Base-by-base conservation (phyloP, 2,113 vertebrate genomes). In the Alethe diademata region DNA sequence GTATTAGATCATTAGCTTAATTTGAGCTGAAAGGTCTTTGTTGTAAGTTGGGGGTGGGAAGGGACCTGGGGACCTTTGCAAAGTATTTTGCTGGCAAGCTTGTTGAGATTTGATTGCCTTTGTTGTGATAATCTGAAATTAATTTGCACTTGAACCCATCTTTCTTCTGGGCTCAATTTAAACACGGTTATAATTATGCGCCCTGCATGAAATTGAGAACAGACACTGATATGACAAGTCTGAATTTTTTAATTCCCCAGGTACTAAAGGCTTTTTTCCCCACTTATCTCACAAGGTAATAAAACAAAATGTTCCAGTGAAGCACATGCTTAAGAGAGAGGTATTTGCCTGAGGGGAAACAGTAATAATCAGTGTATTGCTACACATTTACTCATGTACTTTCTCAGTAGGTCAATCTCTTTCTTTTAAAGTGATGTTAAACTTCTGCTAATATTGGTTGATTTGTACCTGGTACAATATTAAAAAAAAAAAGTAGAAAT, bases 41-140 rank as follows among this genome's bases (percentile, higher is more conserved):
- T 98, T 98, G 98, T 95, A 95, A 97, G 74, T 97, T 95, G 97
- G 96, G 97, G 98, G 96, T 86, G 97, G 97, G 97, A 98, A 98
- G 97, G 98, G 98, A 98, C 98, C 98, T 98, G 95, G 98, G 98
- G 98, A 98, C 98, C 98, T 98, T 97, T 98, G 97, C 97, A 98
- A 98, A 98, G 98, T 98, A 98, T 98, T 99, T 99, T 98, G 98
- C 98, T 97, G 98, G 98, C 97, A 95, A 98, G 98, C 98, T 98
- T 96, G 97, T 98, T 97, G 97, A 99, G 98, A 98, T 98, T 98
- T 98, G 98, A 98, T 98, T 98, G 98, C 98, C 98, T 99, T 99
- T 99, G 99, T 99, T 99, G 99, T 99, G 98, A 98, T 99, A 99
- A 99, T 99, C 99, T 99, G 98, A 99, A 99, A 99, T 99, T 99